These are phyloP conservation scores for Tetramorium simillimum DNA, from an alignment of 1,140 invertebrate species.

Conservation along the genomic window DNA sequence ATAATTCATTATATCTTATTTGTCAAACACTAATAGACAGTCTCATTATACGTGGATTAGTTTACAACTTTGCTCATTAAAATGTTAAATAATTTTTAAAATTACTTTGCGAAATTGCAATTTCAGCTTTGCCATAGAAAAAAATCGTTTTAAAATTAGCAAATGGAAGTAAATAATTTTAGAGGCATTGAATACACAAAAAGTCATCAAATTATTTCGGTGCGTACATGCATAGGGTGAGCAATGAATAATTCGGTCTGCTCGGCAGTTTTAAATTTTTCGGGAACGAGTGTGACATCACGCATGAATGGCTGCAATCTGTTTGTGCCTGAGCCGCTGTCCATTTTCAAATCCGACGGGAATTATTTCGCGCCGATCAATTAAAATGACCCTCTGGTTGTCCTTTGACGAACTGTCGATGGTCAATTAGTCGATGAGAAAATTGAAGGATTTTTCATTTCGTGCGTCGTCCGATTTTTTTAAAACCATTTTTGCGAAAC, in stretches of 20 bases:
- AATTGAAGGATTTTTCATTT: slow-evolving; percentile 54
- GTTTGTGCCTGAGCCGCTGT: slow-evolving; percentile 2
- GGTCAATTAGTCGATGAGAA: slow-evolving; percentile 55
- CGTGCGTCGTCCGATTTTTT: not conserved
- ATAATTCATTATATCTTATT: not conserved
- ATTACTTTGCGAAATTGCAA: not conserved
- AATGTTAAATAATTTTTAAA: not conserved
- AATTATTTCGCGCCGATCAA: slow-evolving; percentile 48
- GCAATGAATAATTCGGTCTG: slow-evolving; percentile 26
- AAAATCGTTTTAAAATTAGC: not conserved
- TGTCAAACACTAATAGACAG: not conserved
- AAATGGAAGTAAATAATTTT: not conserved
- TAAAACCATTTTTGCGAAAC: slow-evolving; percentile 18
- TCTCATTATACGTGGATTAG: not conserved
- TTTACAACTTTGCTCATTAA: not conserved
- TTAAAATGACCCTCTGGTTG: slow-evolving; percentile 29
- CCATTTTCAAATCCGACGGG: slow-evolving; percentile 32
- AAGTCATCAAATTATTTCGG: slow-evolving; percentile 21
- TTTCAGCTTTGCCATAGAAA: not conserved
- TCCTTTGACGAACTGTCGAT: slow-evolving; percentile 47
- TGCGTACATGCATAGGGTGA: not conserved
- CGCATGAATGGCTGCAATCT: slow-evolving; percentile 37
- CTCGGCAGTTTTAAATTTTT: slow-evolving; percentile 30
- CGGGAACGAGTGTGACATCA: slow-evolving; percentile 13
- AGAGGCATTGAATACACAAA: not conserved